Percentiles rank a stretch among this genome's conserved stretches.
These are phyloP conservation scores for Mesembrinibis cayennensis DNA, from an alignment of 2,113 vertebrate genomes.

Conservation along the genomic window DNA sequence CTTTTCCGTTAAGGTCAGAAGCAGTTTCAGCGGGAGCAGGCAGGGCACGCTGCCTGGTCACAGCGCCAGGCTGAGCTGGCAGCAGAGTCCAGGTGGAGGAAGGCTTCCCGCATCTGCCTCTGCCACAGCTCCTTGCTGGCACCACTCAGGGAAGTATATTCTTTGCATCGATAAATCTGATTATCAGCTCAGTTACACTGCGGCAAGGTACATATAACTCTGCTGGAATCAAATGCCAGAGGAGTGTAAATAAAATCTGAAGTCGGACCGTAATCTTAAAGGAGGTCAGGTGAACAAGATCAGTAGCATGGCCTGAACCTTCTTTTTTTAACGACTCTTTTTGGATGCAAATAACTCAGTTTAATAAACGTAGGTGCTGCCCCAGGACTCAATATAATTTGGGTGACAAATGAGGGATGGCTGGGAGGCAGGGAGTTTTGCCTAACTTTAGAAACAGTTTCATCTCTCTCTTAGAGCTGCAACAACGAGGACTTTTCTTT, in stretches of 20 bases:
- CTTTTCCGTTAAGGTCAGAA: constrained; percentile 6
- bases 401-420: constrained; percentile 33
- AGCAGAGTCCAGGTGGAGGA: neutral
- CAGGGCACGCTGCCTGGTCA: neutral
- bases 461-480: neutral
- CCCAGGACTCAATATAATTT: neutral
- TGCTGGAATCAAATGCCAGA: neutral
- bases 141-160: neutral
- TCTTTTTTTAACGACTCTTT: constrained; percentile 15
- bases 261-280: neutral
- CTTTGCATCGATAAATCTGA: neutral
- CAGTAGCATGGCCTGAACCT: neutral
- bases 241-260: neutral
- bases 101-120: neutral
- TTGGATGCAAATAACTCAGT: constrained; percentile 15
- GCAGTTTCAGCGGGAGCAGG: neutral
- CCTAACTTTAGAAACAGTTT: constrained; percentile 37
- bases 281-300: neutral
- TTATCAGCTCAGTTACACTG: neutral
- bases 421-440: neutral
- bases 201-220: neutral
- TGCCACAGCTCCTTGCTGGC: neutral
- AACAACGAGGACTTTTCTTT: constrained; percentile 30
- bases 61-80: neutral
- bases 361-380: constrained; percentile 13